Percentiles rank a stretch among this genome's conserved stretches.
phyloP scores from a whole-genome alignment of 2,888 invertebrate genomes.

The Cosmia trapezina region DNA sequence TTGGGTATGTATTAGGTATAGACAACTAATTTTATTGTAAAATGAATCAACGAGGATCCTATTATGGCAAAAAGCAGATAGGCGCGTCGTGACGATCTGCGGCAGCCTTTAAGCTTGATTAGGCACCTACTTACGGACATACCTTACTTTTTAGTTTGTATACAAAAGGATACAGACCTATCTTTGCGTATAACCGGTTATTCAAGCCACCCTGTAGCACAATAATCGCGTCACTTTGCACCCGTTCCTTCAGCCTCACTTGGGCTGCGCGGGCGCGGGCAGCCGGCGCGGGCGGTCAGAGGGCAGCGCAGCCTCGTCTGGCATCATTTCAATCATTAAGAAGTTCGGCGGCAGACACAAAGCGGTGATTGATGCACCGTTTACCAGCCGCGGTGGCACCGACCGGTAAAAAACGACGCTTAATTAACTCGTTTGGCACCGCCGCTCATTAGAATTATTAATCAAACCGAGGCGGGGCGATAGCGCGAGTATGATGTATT shows the following conservation, averaged over 20 bases:
- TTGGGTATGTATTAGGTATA: too few species aligned
- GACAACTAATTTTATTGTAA: too few species aligned
- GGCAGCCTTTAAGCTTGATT: background rate
- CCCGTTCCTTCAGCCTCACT: slow-evolving; percentile 15
- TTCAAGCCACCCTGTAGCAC: background rate
- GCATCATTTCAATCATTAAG: slow-evolving; percentile 89
- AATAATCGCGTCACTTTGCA: slow-evolving; percentile 41
- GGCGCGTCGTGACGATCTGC: too few species aligned
- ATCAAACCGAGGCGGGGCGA: slow-evolving; percentile 89
- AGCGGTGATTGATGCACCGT: slow-evolving; percentile 90
- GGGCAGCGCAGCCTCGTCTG: slow-evolving; percentile 68
- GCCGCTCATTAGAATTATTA: slow-evolving; percentile 90
- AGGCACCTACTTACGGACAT: background rate
- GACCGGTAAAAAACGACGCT: slow-evolving; percentile 86
- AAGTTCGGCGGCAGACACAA: slow-evolving; percentile 87
- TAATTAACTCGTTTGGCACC: slow-evolving; percentile 91
- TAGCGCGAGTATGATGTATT: slow-evolving; percentile 89
- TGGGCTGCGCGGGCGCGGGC: background rate
- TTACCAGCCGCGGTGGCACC: slow-evolving; percentile 88
- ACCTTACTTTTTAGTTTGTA: background rate
- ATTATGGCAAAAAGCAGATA: too few species aligned
- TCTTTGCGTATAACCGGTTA: background rate
- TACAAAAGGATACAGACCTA: background rate
- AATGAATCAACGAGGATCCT: background rate
- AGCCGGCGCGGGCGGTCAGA: slow-evolving; percentile 67